Evolutionary conservation across 1,140 invertebrate genomes (phyloP), one percentile per base, ranked within the genome.

Genomic region (Hycleus cichorii): DNA sequence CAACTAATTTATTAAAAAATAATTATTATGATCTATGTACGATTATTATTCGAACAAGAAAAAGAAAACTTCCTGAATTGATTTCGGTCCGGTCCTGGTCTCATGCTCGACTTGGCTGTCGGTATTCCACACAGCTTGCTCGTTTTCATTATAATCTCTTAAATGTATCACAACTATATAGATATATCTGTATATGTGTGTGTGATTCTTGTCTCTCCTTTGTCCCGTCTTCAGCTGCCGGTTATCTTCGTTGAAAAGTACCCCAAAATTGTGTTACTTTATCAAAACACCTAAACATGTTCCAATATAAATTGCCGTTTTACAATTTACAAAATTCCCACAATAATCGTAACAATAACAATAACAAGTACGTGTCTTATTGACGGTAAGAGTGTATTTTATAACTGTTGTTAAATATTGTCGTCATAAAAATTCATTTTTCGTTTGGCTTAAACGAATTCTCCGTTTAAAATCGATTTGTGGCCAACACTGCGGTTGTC

Each of bases 81-180:
- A 32, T 32, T 56, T 48, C 50, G 58, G 25, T 45, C 50, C 47
- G 42, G 50, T 18, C 32, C 39, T 39, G 26, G 49, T 46, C 55
- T 59, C 51, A 59, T 55, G 58, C 51, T 59, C 58, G 58, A 59
- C 50, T 59, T 59, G 40, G 50, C 49, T 59, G 58, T 59, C 58
- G 58, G 58, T 59, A 59, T 59, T 59, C 58, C 39, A 45, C 32
- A 32, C 32, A 32, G 32, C 32, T 45, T 45, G 47, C 44, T 55
- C 52, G 56, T 59, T 52, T 49, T 53, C 32, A 47, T 59, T 55
- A 54, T 49, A 59, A 59, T 59, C 58, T 59, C 58, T 59, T 48
- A 42, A 51, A 59, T 55, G 58, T 59, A 59, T 59, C 58, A 54
- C 32, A 32, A 32, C 32, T 32, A 32, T 32, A 32, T 32, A 32